These are phyloP conservation scores for Apoda limacodes DNA, from an alignment of 2,888 invertebrate species.

Conservation along the genomic window DNA sequence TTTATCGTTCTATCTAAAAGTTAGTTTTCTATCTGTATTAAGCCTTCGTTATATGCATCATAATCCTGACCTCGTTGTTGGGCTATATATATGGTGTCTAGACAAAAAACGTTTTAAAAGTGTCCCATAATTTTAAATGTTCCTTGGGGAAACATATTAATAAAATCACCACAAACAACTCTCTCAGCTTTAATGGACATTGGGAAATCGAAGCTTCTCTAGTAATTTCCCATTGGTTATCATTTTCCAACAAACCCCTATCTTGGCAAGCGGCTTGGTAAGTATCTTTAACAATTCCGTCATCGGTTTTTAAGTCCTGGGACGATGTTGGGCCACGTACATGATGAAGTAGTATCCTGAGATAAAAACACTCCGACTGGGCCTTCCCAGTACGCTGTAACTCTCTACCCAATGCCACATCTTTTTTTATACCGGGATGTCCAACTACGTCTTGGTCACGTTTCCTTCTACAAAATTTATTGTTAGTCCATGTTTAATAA, in stretches of 20 bases:
- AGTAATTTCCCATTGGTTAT: conserved; percentile 22
- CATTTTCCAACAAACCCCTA: conserved; percentile 27
- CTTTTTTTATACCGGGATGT: conserved; percentile 1
- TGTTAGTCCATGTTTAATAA: conserved; percentile 3
- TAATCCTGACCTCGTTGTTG: no score
- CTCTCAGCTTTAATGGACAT: conserved; percentile 12
- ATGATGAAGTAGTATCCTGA: no score
- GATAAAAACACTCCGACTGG: no score
- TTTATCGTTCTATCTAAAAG: no score
- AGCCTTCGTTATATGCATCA: no score
- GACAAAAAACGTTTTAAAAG: no score
- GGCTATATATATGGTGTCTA: no score
- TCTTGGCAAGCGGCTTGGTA: conserved; percentile 23
- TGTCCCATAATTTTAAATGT: no score
- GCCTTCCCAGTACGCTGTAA: no score
- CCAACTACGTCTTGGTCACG: conserved; percentile 4
- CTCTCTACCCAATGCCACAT: not conserved
- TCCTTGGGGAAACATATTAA: no score
- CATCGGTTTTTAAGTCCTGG: conserved; percentile 14
- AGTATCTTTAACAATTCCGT: conserved; percentile 22
- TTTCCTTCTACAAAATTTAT: conserved; percentile 4
- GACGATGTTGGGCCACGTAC: conserved; percentile 20
- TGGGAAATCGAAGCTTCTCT: conserved; percentile 12
- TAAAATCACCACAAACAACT: conserved; percentile 11
- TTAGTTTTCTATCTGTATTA: no score